These are phyloP conservation scores for Drosophila mettleri DNA, from an alignment of 2,888 invertebrate genomes.

Conservation along the genomic window DNA sequence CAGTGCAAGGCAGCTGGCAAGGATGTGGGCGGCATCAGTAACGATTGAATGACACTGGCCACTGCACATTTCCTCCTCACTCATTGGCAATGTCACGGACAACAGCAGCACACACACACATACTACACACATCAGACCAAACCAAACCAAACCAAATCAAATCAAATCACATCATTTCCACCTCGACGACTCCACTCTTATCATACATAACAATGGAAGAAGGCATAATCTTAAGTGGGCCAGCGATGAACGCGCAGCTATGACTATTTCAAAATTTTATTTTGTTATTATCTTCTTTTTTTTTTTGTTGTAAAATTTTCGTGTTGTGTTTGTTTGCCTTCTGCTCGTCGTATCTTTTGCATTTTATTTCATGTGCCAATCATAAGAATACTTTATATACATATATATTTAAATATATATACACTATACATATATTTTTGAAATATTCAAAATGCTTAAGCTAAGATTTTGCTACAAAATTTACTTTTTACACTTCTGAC, in stretches of 20 bases:
- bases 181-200: neutral
- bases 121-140: neutral
- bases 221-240: constrained; percentile 24
- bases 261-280: constrained; percentile 15
- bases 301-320: neutral
- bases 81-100: constrained; percentile 12
- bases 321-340: constrained; percentile 18
- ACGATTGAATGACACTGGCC: constrained; percentile 42
- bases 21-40: constrained; percentile 27
- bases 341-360: constrained; percentile 13
- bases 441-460: constrained; percentile 36
- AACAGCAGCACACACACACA: neutral
- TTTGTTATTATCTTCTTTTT: neutral
- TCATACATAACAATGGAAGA: constrained; percentile 14
- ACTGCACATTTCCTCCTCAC: constrained; percentile 4
- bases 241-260: constrained; percentile 17
- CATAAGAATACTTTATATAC: constrained; percentile 3
- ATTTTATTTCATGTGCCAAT: constrained; percentile 24
- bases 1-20: constrained; percentile 61
- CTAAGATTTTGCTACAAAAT: constrained; percentile 43
- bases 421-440: constrained; percentile 4
- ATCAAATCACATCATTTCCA: neutral
- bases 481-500: constrained; percentile 45
- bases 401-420: constrained; percentile 3
- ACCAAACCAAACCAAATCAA: neutral